Conservation (phyloP, 2,797 vertebrate genomes). For the Eutrigla gurnardus region DNA sequence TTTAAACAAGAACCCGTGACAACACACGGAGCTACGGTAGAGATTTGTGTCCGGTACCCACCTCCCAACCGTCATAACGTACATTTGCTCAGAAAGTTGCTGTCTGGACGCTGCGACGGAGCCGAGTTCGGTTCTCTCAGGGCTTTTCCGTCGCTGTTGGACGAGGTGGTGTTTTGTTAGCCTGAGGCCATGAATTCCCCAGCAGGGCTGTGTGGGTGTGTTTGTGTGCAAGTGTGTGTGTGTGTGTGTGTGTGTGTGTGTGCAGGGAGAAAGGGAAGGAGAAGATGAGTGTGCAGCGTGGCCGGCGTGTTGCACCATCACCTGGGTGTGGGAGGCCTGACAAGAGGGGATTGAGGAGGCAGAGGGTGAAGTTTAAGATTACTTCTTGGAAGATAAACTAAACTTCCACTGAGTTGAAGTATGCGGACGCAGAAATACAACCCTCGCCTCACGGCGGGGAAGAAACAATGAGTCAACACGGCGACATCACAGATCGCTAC, state of each 20-base stretch:
- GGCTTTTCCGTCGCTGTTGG: conserved; percentile 49
- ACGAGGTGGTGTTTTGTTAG: conserved; percentile 77
- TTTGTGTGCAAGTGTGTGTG: conserved; percentile 49
- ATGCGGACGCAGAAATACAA: conserved; percentile 11
- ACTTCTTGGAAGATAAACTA: conserved; percentile 1
- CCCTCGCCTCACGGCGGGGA: conserved; percentile 1
- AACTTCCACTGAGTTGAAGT: not conserved
- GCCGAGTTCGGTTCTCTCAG: conserved; percentile 51
- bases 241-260: conserved; percentile 24
- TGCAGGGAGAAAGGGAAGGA: conserved; percentile 12
- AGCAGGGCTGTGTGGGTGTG: conserved; percentile 67
- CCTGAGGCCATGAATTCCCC: conserved; percentile 83
- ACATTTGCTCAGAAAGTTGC: conserved; percentile 41
- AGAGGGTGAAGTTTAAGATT: conserved; percentile 26
- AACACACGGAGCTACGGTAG: conserved; percentile 5
- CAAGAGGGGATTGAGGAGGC: conserved; percentile 15
- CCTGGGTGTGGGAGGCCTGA: conserved; percentile 64
- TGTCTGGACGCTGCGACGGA: conserved; percentile 39
- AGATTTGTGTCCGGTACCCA: conserved; percentile 37
- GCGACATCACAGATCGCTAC: not conserved
- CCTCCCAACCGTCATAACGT: conserved; percentile 44
- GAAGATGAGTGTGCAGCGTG: conserved; percentile 37
- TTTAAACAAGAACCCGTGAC: conserved; percentile 12
- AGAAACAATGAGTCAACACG: not conserved
- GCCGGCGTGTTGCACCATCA: conserved; percentile 66